Evolutionary conservation across 2,113 vertebrate species (phyloP), one percentile per base, ranked within the genome.

Genomic region (Romanogobio albipinnatus): DNA sequence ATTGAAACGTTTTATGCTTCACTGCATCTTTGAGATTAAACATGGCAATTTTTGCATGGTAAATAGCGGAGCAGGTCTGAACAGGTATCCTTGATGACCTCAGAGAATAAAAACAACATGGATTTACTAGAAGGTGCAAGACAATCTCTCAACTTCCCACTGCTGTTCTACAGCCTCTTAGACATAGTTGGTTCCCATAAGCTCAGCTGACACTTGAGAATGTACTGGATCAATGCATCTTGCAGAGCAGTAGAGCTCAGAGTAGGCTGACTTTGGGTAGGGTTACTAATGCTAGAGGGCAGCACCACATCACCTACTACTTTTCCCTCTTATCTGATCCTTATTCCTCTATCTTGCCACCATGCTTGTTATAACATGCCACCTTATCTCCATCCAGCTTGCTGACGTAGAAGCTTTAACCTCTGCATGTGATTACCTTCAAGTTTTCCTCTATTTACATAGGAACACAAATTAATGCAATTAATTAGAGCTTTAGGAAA

Each of bases 81-180:
- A 84, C 36, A 53, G 88, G 83, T 17, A 68, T 87, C 84, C 82
- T 59, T 76, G n/a, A 61, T 85, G 79, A 88, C 85, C 86, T 89
- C 62, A 62, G 82, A n/a, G 51, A 71, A 56, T 15, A 78, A 86
- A 85, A 87, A 39, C 13, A 43, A 10, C 75, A 76, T 36, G 81
- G 11, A 43, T 76, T 81, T 51, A 81, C 33, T 24, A 76, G 10
- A 19, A 76, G 75, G 47, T 5, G 26, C 19, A 70, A 71, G 45
- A 71, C 49, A 74, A 15, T 53, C 26, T 75, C 29, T 76, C 26
- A 24, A 9, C 22, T 74, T 74, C 15, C 2, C 36, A 71, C 3
- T 75, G 15, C 9, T 76, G 9, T 76, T 76, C 74, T 76, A 29
- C 47, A 53, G 36, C n/a, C 19, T 14, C 6, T 61, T 24, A 39